Conservation (phyloP, 2,797 vertebrate genomes). For the Platyrinchus mystaceus region DNA sequence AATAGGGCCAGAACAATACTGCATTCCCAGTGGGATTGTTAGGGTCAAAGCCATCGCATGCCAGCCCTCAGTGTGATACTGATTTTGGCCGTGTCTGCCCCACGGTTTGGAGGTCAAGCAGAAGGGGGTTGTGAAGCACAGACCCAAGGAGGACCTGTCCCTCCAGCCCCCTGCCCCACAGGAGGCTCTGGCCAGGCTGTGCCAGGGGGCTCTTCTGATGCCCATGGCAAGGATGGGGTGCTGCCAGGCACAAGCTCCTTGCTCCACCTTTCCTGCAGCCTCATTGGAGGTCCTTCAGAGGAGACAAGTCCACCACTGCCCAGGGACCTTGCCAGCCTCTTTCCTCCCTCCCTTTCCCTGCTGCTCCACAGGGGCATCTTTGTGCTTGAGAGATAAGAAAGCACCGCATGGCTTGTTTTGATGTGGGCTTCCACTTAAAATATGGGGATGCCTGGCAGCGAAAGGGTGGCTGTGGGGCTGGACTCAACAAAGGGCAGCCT, state of each 20-base stretch:
- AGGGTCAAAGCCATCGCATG: slow-evolving; percentile 50
- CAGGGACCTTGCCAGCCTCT: background rate
- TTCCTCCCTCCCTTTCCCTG: background rate
- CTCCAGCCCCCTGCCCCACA: background rate
- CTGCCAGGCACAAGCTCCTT: background rate
- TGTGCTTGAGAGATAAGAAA: background rate
- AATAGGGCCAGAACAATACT: slow-evolving; percentile 68
- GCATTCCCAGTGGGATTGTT: slow-evolving; percentile 50
- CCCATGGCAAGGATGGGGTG: background rate
- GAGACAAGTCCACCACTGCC: background rate
- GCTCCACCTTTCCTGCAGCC: background rate
- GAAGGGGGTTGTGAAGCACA: background rate
- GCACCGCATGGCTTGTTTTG: rapidly evolving
- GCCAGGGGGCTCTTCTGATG: background rate
- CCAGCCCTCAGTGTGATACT: slow-evolving; percentile 53
- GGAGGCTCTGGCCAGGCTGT: background rate
- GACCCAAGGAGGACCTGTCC: background rate
- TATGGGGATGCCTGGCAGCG: rapidly evolving
- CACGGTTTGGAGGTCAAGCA: background rate
- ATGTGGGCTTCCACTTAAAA: background rate
- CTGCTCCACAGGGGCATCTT: background rate
- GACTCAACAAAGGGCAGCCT: background rate
- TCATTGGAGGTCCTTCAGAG: background rate
- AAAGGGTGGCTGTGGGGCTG: background rate
- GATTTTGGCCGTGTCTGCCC: background rate